Evolutionary conservation across 2,797 vertebrate genomes (phyloP), one percentile per base, ranked within the genome.

Genomic region (Sardinella longiceps): DNA sequence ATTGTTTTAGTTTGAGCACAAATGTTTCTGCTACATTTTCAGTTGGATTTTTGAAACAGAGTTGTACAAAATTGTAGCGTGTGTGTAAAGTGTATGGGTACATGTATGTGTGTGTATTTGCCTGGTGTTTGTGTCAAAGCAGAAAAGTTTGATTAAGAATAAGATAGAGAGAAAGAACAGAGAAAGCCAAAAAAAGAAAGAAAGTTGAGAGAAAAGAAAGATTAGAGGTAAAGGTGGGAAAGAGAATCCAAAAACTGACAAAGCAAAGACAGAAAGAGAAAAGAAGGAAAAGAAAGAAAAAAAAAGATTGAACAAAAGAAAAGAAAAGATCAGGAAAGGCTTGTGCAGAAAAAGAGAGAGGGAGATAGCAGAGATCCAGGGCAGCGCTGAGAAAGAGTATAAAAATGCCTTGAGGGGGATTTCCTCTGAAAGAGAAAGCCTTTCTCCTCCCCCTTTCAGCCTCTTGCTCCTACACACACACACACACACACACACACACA

Each of bases 361-460:
- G 3, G 51, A 66, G 66, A 46, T 74, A 85, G 86, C 88, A 87
- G 88, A 90, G 90, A 89, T 89, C 83, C 87, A 87, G 85, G 87
- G 87, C 86, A 88, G 87, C 84, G 87, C 87, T 89, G 87, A 87
- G 87, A 92, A 91, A 92, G 92, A 92, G 83, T 92, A 90, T 93
- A 90, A 95, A 95, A 94, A 93, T 77, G 93, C 91, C 93, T 94
- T n/a, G 87, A 94, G 93, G 95, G 95, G 94, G 94, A 95, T 96
- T 95, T 95, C 94, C 95, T 94, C 92, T 92, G 91, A 95, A 94
- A 95, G 92, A 89, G 92, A 95, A 94, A 92, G 93, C 33, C 87
- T 87, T 85, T 87, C 89, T 91, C 88, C 87, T 88, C 87, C 84
- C 83, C 83, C 53, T 90, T 91, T 89, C 25, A 30, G 48, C 3